A percentile compares a stretch with the other conserved stretches of the same genome.
Evolutionary conservation across 2,888 invertebrate species (phyloP).

Genomic region (Drosophila testacea): DNA sequence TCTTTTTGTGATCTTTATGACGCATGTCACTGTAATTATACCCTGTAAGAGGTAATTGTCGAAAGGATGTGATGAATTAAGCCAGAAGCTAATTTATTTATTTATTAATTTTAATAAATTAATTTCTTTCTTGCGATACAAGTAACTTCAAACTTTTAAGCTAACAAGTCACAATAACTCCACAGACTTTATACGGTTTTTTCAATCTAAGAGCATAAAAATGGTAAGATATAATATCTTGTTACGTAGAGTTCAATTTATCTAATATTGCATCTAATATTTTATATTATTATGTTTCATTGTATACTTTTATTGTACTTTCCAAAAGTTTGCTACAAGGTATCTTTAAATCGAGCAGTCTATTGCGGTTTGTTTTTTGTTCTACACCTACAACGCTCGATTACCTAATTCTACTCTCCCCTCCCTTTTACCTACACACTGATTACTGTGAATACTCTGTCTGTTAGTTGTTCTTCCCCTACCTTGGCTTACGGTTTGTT

Average conservation of each 20-base stretch:
- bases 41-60: neutral
- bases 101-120: too few species aligned
- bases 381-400: constrained; percentile 32
- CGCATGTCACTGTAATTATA: constrained; percentile 52
- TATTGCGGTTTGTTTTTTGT: neutral
- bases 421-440: neutral
- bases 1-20: constrained; percentile 48
- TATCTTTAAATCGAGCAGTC: neutral
- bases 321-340: neutral
- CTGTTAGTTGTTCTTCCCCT: constrained; percentile 25
- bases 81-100: too few species aligned
- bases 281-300: too few species aligned
- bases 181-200: too few species aligned
- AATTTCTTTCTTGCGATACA: too few species aligned
- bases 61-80: neutral
- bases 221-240: too few species aligned
- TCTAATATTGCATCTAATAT: too few species aligned
- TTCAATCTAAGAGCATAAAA: too few species aligned
- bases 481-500: constrained; percentile 54
- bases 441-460: constrained; percentile 22
- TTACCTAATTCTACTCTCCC: constrained; percentile 7
- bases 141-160: too few species aligned
- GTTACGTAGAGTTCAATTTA: too few species aligned
- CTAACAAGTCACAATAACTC: too few species aligned
- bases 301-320: neutral